Base-by-base conservation (phyloP, 2,888 invertebrate species). In the Dryadula phaetusa region DNA sequence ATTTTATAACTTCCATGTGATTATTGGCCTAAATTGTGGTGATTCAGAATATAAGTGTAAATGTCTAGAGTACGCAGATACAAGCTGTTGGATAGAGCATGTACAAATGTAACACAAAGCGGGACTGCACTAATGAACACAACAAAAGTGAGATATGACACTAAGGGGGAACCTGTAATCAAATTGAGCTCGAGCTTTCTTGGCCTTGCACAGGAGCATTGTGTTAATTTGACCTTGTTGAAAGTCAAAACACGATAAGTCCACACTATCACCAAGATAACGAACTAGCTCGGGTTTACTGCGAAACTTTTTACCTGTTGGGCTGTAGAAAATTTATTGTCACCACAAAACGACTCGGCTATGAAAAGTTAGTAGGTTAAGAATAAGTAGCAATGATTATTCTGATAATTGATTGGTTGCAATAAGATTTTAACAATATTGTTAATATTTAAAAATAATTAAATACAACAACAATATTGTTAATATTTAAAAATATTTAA, bases 181-280 rank as follows among this genome's bases (percentile, higher is more conserved):
- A 91, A 94, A 95, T 82, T 95, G 94, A 82, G 94, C 94, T 82
- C 94, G 94, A 83, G 94, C 94, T 87, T 94, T 94, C 93, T 95
- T 95, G 94, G 94, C 94, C 93, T 95, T 95, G 87, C 95, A 94
- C 83, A 95, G 93, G 81, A 95, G 92, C 86, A 94, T 93, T 79
- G 94, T 94, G 90, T 95, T 95, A 84, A 96, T 94, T 92, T 96
- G 96, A 80, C 97, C 97, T 81, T 95, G 95, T 82, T 95, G 95
- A 88, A 95, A 97, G 94, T 97, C 97, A 93, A 97, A 96, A 83
- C 95, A 95, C 78, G 96, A 95, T 79, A 97, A 93, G 93, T 97
- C 97, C 90, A 96, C 94, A 82, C 94, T 93, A 87, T 96, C 95
- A 83, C 96, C 96, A 75, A 97, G 94, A 88, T 95, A 95, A 79